A percentile compares a stretch with the other conserved stretches of the same genome.
Conservation (phyloP, 2,797 vertebrate genomes). For the Borostomias antarcticus region DNA sequence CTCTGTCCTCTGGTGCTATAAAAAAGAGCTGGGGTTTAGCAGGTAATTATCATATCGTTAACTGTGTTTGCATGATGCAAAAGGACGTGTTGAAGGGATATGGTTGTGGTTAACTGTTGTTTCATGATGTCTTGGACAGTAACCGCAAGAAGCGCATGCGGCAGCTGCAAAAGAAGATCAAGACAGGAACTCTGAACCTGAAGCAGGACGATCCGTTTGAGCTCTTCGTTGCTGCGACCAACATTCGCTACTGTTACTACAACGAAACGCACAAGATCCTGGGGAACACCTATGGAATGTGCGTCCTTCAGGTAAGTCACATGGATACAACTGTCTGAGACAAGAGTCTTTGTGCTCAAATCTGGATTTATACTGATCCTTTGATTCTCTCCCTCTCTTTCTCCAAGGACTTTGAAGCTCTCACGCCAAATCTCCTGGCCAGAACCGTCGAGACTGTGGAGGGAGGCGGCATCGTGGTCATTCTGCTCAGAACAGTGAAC, state of each 20-base stretch:
- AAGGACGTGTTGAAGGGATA: background rate
- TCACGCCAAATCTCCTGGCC: slow-evolving; percentile 94
- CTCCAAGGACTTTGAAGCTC: slow-evolving; percentile 92
- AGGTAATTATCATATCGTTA: slow-evolving; percentile 73
- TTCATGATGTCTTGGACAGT: slow-evolving; percentile 67
- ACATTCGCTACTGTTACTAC: slow-evolving; percentile 99
- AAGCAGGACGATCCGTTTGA: slow-evolving; percentile 97
- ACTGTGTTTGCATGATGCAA: background rate
- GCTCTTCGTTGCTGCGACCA: slow-evolving; percentile 93
- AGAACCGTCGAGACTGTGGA: slow-evolving; percentile 96
- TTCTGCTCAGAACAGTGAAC: slow-evolving; percentile 92
- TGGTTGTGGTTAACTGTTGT: background rate
- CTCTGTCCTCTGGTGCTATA: slow-evolving; percentile 97
- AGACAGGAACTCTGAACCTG: slow-evolving; percentile 89
- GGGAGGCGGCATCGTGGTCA: slow-evolving; percentile 92
- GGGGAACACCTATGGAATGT: slow-evolving; percentile 97
- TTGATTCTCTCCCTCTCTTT: slow-evolving; percentile 8
- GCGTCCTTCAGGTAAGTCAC: slow-evolving; percentile 87
- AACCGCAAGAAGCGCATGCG: slow-evolving; percentile 97
- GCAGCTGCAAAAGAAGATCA: slow-evolving; percentile 97
- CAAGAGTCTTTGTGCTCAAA: too few species aligned
- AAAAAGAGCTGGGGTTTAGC: slow-evolving; percentile 96
- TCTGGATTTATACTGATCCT: too few species aligned
- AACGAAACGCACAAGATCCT: slow-evolving; percentile 97
- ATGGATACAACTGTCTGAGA: too few species aligned